A percentile compares a stretch with the other conserved stretches of the same genome.
Conservation (phyloP, 2,888 invertebrate species). For the Salticus scenicus region DNA sequence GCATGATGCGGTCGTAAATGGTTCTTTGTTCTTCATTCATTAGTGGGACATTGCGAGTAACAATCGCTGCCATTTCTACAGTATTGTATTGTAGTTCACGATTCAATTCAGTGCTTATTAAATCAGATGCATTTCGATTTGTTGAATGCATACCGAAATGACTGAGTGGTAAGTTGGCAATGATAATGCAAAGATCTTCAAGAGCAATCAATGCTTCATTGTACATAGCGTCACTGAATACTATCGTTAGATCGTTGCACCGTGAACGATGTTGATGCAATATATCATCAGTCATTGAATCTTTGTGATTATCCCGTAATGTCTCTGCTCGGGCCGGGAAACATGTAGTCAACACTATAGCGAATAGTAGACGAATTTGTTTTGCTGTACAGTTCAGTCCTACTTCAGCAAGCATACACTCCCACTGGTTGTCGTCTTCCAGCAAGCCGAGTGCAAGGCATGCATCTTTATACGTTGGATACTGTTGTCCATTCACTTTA, state of each 20-base stretch:
- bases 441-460: conserved; percentile 39
- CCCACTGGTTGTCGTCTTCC: conserved; percentile 41
- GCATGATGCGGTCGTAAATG: not conserved
- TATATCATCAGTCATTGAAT: conserved; percentile 34
- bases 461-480: no score
- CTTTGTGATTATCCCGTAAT: not conserved
- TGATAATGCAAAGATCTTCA: conserved; percentile 22
- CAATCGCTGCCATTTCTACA: conserved; percentile 25
- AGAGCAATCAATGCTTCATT: conserved; percentile 36
- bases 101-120: not conserved
- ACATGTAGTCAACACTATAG: conserved; percentile 40
- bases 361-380: conserved; percentile 34
- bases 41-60: conserved; percentile 22
- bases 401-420: conserved; percentile 36
- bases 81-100: conserved; percentile 9
- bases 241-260: conserved; percentile 36
- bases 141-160: not conserved
- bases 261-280: conserved; percentile 38
- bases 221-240: conserved; percentile 19
- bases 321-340: not conserved
- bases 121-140: not conserved
- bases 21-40: conserved; percentile 13
- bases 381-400: conserved; percentile 30
- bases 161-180: not conserved
- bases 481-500: no score